Base-by-base conservation (phyloP, 2,113 vertebrate species). In the Butorides virescens region DNA sequence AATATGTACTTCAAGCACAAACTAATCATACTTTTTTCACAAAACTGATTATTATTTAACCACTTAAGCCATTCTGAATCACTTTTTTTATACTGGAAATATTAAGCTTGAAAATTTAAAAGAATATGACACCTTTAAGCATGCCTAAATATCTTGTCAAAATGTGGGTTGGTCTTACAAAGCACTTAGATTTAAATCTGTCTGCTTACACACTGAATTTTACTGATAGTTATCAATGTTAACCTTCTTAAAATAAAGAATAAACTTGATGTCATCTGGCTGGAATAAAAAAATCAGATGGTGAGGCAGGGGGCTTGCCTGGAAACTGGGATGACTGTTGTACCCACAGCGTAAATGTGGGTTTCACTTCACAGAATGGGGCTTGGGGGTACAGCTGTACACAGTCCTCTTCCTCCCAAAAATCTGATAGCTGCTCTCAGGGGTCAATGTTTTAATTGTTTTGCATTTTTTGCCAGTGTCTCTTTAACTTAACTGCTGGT, bases 381-480 rank as follows among this genome's bases (percentile, higher is more conserved):
- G 10, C 27, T 34, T 32, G 44, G 10, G 32, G 5, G 13, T 68
- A 20, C 34, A 25, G 70, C 49, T 52, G 12, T 17, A 10, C 16
- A 3, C n/a, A 19, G 18, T 77, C 46, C 63, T 86, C 34, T 46
- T 62, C 65, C 65, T 81, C 77, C 68, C 39, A 12, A 6, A 9
- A 36, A 7, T 1, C 1, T 0, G 6, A 4, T 10, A 34, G 7
- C 34, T 72, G 72, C 72, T 93, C 61, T 46, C 76, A 20, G 55
- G 8, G 44, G 3, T 37, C 36, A 25, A 1, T 1, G 4, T 46
- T 86, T 47, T 15, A 9, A 22, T 7, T 37, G 1, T 0, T 77
- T 39, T 13, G 27, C 36, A 1, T 46, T 62, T 85, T 70, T 72
- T 72, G 17, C 19, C 36, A 26, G 6, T 46, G 26, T 50, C 10